phyloP scores from a whole-genome alignment of 2,113 vertebrate genomes.

The Solenodon paradoxus region DNA sequence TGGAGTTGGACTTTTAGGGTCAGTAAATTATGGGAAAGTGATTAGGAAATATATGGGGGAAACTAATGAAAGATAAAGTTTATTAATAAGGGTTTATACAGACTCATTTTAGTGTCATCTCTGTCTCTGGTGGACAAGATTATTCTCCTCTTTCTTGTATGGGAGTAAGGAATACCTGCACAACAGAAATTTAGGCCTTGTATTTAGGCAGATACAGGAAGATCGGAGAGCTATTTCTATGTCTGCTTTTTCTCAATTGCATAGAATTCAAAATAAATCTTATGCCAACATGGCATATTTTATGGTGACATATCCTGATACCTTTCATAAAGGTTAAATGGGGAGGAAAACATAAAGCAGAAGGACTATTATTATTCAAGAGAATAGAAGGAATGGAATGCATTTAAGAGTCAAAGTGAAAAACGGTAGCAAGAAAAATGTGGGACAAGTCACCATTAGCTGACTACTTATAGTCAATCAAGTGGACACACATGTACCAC shows the following conservation, averaged over 20 bases:
- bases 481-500: neutral
- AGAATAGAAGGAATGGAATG: neutral
- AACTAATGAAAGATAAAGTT: neutral
- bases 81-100: neutral
- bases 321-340: neutral
- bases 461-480: neutral
- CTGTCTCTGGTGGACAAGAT: neutral
- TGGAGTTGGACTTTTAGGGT: neutral
- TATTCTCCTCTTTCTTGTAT: neutral
- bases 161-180: rapidly evolving
- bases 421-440: too few relatives aligned
- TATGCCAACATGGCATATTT: too few relatives aligned
- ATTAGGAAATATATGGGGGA: too few relatives aligned
- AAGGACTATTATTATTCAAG: neutral
- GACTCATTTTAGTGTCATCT: neutral
- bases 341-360: neutral
- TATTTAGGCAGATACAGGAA: neutral
- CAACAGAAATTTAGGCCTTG: neutral
- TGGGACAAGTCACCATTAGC: neutral
- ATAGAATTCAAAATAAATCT: neutral
- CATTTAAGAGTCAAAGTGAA: neutral
- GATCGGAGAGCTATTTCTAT: neutral
- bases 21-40: neutral
- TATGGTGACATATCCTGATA: too few relatives aligned
- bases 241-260: neutral